A percentile compares a stretch with the other conserved stretches of the same genome.
Conservation (phyloP, 2,888 invertebrate genomes). For the Synergus gifuensis region DNA sequence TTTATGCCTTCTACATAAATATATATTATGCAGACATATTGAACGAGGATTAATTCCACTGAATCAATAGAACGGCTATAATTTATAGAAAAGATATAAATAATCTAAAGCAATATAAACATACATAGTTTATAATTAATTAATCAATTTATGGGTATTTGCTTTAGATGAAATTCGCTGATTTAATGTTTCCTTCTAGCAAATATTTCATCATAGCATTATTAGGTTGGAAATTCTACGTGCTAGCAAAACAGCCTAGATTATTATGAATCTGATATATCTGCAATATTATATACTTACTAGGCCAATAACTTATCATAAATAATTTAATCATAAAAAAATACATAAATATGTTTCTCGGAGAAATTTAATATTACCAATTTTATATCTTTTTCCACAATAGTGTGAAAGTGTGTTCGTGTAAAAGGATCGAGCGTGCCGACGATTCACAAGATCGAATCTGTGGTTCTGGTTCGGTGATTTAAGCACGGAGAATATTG, state of each 20-base stretch:
- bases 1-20: constrained; percentile 56
- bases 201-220: constrained; percentile 31
- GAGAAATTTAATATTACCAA: neutral
- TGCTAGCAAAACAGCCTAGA: constrained; percentile 1
- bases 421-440: constrained; percentile 21
- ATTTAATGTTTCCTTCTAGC: neutral
- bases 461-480: constrained; percentile 50
- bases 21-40: constrained; percentile 44
- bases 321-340: neutral
- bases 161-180: constrained; percentile 16
- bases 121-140: constrained; percentile 10
- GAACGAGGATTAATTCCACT: constrained; percentile 7
- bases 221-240: constrained; percentile 14
- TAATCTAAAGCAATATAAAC: constrained; percentile 15
- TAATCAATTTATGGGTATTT: constrained; percentile 25
- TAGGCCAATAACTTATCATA: neutral
- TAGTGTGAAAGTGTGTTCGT: neutral
- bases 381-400: constrained; percentile 10
- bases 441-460: constrained; percentile 27
- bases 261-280: constrained; percentile 1
- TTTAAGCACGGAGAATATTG: constrained; percentile 61
- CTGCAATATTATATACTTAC: neutral
- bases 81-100: constrained; percentile 12
- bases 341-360: neutral
- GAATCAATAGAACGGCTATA: neutral